Base-by-base conservation (phyloP, 2,888 invertebrate species). In the Drosophila monieri region DNA sequence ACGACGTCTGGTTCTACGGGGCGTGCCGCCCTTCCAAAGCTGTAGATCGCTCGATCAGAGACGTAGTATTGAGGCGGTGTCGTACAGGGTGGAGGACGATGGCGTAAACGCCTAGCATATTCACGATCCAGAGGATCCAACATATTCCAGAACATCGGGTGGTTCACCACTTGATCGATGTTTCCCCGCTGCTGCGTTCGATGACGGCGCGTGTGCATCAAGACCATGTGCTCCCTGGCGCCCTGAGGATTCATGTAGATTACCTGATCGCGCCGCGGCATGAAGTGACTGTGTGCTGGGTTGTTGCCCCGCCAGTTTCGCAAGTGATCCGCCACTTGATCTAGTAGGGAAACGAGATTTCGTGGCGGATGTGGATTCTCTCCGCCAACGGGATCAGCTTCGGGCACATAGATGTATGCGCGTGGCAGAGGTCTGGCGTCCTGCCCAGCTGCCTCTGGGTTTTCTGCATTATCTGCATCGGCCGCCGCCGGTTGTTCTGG, bases 31-130 rank as follows among this genome's bases (percentile, higher is more conserved):
- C 90, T 83, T 0, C 92, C 92, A 68, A 91, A 92, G 47, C 90
- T 89, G 30, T 90, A 89, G 39, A 92, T 88, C 2, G 91, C 91
- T 23, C 91, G 85, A 78, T 92, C 91, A 1, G 90, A 89, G n/a
- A 91, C 90, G 1, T 51, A 71, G 51, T 69, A 71, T 5, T 77
- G 74, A 8, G 71, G 60, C 44, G 78, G 59, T 10, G 58, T 14
- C 0, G 66, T 41, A 32, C 44, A 69, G 2, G 43, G 8, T 2
- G 49, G 23, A 2, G 55, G 69, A 0, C 85, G 71, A 32, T 58
- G 51, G 6, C 78, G 80, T 47, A 72, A 6, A 0, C 85, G 76
- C 0, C 80, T 74, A 0, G 65, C 27, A 41, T 72, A 75, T 2
- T 85, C 78, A 1, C 83, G 74, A 9, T 78, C 80, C 23, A 90